phyloP scores from a whole-genome alignment of 2,797 vertebrate species.

The Otolemur crassicaudatus region DNA sequence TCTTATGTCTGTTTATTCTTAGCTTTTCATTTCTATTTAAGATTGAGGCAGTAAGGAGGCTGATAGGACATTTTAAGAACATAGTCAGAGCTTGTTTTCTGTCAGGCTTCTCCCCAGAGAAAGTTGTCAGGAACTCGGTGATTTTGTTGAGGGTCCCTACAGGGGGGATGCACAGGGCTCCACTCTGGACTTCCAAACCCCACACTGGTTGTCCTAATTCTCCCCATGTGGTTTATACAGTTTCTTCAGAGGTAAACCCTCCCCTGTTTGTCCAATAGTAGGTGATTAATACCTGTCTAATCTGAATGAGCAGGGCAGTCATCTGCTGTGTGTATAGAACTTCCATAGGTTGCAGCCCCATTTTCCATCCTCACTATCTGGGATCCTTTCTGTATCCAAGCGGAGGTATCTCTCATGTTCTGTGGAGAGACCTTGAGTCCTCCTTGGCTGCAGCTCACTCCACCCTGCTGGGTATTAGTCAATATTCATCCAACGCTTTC shows the following conservation, averaged over 20 bases:
- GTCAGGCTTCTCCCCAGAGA: background rate
- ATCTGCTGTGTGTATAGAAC: background rate
- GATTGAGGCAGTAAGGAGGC: background rate
- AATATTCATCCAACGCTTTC: background rate
- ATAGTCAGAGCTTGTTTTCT: background rate
- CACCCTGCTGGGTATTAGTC: background rate
- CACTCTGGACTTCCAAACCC: background rate
- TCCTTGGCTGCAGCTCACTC: background rate
- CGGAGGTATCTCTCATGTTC: background rate
- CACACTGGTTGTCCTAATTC: background rate
- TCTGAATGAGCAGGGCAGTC: background rate
- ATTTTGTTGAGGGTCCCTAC: background rate
- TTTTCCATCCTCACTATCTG: background rate
- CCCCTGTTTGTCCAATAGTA: background rate
- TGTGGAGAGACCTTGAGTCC: background rate
- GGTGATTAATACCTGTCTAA: background rate
- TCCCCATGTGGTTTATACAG: background rate
- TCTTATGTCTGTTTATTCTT: background rate
- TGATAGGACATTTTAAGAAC: background rate
- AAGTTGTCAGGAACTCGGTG: background rate
- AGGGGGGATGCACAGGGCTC: background rate
- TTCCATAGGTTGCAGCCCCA: background rate
- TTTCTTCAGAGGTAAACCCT: background rate
- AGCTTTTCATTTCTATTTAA: slow-evolving; percentile 24
- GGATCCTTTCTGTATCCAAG: background rate